phyloP scores from a whole-genome alignment of 2,797 vertebrate species.

The Ibycter americanus region DNA sequence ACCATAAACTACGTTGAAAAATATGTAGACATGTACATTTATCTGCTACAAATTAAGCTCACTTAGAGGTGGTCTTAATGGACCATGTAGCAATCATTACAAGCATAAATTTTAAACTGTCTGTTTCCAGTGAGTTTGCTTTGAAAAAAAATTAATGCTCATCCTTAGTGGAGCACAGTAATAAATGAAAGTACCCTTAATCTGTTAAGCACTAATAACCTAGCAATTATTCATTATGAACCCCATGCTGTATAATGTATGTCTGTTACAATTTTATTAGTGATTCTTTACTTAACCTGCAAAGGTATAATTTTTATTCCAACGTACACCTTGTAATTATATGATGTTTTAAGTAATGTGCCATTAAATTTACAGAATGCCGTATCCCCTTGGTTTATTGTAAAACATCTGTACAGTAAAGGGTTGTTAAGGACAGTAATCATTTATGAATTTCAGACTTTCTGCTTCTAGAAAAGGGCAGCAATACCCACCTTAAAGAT shows the following conservation, averaged over 20 bases:
- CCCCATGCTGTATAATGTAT: conserved; percentile 65
- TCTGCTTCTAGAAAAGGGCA: background rate
- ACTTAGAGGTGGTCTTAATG: conserved; percentile 87
- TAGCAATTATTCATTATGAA: conserved; percentile 77
- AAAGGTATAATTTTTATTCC: conserved; percentile 47
- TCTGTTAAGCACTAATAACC: conserved; percentile 81
- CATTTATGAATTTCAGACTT: background rate
- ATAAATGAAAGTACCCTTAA: conserved; percentile 82
- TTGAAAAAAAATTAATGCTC: conserved; percentile 78
- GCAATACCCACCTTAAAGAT: background rate
- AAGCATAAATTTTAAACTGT: conserved; percentile 83
- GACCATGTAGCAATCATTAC: conserved; percentile 84
- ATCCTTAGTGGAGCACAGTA: conserved; percentile 73
- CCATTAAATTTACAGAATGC: conserved; percentile 15
- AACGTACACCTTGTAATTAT: conserved; percentile 27
- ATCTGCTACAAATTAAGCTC: conserved; percentile 87
- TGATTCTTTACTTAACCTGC: conserved; percentile 57
- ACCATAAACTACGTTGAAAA: conserved; percentile 83
- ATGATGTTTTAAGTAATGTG: background rate
- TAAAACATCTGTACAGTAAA: conserved; percentile 12
- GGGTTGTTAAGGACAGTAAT: background rate
- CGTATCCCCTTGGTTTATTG: background rate
- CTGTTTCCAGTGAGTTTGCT: conserved; percentile 81
- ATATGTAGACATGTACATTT: conserved; percentile 84
- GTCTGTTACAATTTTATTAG: conserved; percentile 58